These are phyloP conservation scores for Globodera ellingtonae DNA, from an alignment of 1,140 invertebrate species.

Conservation along the genomic window DNA sequence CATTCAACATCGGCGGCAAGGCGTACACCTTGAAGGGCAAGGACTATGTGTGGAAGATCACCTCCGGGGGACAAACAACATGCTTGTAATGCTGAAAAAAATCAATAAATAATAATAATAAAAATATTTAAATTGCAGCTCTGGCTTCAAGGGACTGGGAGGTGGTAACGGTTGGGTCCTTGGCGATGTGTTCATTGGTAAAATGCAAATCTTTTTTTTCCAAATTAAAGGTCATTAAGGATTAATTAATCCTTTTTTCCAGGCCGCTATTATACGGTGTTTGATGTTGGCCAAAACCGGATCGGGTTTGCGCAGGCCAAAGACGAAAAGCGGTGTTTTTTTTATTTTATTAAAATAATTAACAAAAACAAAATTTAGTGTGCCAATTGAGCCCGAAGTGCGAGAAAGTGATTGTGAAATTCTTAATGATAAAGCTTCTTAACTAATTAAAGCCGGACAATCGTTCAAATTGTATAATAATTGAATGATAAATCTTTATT, in stretches of 20 bases:
- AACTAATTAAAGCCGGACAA: too few relatives aligned
- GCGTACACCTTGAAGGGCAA: conserved; percentile 71
- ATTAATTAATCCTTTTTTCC: too few relatives aligned
- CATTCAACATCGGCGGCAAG: conserved; percentile 79
- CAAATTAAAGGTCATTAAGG: too few relatives aligned
- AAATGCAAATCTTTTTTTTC: not conserved
- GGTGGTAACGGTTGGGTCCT: conserved; percentile 83
- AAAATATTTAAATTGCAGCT: conserved; percentile 63
- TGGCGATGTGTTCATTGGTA: conserved; percentile 72
- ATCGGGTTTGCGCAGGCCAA: conserved; percentile 83
- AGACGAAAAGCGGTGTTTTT: conserved; percentile 34
- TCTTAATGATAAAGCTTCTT: too few relatives aligned
- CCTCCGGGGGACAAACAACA: conserved; percentile 72
- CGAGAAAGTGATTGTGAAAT: too few relatives aligned
- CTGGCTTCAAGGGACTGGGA: conserved; percentile 87
- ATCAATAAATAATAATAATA: too few relatives aligned
- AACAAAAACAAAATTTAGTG: not conserved
- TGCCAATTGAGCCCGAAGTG: conserved; percentile 24
- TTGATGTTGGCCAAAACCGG: conserved; percentile 74
- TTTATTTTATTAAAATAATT: not conserved
- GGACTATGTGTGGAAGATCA: conserved; percentile 63
- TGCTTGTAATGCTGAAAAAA: conserved; percentile 71
- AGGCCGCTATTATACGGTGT: conserved; percentile 63
- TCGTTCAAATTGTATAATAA: too few relatives aligned
- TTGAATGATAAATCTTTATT: too few relatives aligned